phyloP scores from a whole-genome alignment of 2,888 invertebrate species.

The Amphipoea oculea region DNA sequence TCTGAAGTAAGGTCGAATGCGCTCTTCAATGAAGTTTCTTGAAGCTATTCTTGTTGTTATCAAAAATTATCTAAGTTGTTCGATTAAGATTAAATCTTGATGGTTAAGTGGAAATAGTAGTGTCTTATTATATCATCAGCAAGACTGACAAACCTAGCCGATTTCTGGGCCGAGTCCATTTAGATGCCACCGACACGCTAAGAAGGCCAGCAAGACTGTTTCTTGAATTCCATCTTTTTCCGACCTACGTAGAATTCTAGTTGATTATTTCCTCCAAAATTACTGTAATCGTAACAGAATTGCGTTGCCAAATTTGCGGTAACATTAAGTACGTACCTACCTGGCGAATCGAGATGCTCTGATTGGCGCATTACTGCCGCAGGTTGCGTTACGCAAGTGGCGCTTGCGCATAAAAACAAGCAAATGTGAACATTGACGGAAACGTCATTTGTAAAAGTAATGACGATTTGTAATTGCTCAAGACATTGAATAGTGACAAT shows the following conservation, averaged over 20 bases:
- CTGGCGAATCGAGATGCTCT: conserved; percentile 80
- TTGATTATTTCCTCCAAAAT: conserved; percentile 37
- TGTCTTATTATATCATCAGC: neutral
- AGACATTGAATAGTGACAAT: neutral
- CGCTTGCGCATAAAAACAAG: conserved; percentile 70
- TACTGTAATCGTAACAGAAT: conserved; percentile 49
- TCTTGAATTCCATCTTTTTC: neutral
- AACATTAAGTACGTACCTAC: conserved; percentile 61
- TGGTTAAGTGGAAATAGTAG: neutral
- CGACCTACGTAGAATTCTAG: neutral
- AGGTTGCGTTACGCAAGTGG: conserved; percentile 71
- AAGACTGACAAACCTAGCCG: neutral
- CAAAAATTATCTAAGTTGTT: conserved; percentile 17
- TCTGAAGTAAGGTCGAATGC: conserved; percentile 59
- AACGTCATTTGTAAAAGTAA: conserved; percentile 34
- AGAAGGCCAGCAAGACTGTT: neutral
- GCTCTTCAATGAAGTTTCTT: conserved; percentile 42
- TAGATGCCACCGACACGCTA: neutral
- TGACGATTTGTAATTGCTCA: conserved; percentile 15
- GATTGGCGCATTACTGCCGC: conserved; percentile 79
- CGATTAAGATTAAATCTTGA: conserved; percentile 7
- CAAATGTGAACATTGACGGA: conserved; percentile 59
- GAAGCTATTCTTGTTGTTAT: conserved; percentile 41
- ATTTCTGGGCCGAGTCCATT: neutral
- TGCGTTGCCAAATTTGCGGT: conserved; percentile 67